These are phyloP conservation scores for Phyllopteryx taeniolatus DNA, from an alignment of 2,113 vertebrate species.

Conservation along the genomic window DNA sequence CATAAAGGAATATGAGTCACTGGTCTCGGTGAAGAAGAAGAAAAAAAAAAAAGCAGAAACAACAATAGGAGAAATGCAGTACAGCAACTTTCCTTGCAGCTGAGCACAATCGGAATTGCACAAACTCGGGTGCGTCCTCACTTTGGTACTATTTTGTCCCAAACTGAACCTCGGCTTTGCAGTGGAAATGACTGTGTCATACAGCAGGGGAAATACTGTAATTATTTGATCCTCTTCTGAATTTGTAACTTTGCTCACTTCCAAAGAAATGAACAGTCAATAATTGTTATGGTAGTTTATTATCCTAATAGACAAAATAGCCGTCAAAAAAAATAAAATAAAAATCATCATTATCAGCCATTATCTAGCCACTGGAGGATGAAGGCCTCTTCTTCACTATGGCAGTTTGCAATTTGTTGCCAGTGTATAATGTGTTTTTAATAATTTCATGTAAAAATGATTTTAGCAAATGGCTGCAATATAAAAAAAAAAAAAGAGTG, in stretches of 20 bases:
- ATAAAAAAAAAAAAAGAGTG: too few species aligned
- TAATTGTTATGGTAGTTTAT: too few species aligned
- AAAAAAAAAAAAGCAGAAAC: constrained; percentile 12
- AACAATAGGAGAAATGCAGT: constrained; percentile 61
- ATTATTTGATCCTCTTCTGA: background rate
- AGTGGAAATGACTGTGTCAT: background rate
- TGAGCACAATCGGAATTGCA: background rate
- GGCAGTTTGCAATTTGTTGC: too few species aligned
- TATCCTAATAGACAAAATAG: too few species aligned
- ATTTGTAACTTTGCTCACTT: background rate
- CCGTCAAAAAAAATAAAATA: too few species aligned
- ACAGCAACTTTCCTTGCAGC: constrained; percentile 32
- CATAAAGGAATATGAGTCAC: constrained; percentile 2
- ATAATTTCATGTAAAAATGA: too few species aligned
- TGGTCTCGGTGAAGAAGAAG: background rate
- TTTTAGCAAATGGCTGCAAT: too few species aligned
- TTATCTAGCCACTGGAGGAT: too few species aligned
- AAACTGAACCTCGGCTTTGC: background rate
- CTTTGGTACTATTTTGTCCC: background rate
- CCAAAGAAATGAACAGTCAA: background rate
- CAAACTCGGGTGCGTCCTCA: background rate
- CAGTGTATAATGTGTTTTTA: too few species aligned
- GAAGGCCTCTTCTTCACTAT: too few species aligned
- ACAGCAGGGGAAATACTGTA: background rate
- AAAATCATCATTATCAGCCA: too few species aligned